phyloP scores from a whole-genome alignment of 2,888 invertebrate species.

The Microdon myrmicae region DNA sequence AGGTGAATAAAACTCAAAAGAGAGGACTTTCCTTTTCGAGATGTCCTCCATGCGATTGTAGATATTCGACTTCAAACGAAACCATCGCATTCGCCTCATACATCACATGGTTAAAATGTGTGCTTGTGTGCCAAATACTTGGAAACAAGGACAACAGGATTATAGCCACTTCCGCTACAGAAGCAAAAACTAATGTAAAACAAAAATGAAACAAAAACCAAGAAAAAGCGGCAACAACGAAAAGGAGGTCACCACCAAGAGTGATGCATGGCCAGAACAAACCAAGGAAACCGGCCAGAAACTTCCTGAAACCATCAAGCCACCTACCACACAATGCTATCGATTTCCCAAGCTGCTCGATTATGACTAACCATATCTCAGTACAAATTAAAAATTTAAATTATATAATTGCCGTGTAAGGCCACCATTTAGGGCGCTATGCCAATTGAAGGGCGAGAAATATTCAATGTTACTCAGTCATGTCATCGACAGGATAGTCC shows the following conservation, averaged over 20 bases:
- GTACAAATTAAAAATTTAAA: slow-evolving; percentile 44
- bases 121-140: slow-evolving; percentile 33
- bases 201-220: no score
- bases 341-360: not conserved
- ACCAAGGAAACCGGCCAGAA: slow-evolving; percentile 27
- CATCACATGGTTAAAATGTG: slow-evolving; percentile 10
- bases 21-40: slow-evolving; percentile 15
- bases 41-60: slow-evolving; percentile 29
- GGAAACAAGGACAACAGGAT: slow-evolving; percentile 8
- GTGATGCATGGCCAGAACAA: slow-evolving; percentile 13
- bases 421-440: slow-evolving; percentile 7
- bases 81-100: not conserved
- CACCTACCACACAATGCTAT: not conserved
- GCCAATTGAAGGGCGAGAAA: not conserved
- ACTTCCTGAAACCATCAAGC: slow-evolving; percentile 25
- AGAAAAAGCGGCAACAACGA: slow-evolving; percentile 38
- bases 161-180: slow-evolving; percentile 33
- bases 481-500: slow-evolving; percentile 32
- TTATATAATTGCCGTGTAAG: slow-evolving; percentile 42
- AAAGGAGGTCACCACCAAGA: slow-evolving; percentile 18
- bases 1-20: not conserved
- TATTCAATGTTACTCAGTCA: slow-evolving; percentile 10
- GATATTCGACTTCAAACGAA: not conserved
- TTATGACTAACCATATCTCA: no score
- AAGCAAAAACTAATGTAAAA: no score